These are phyloP conservation scores for Synergus japonicus DNA, from an alignment of 2,888 invertebrate genomes.

Conservation along the genomic window DNA sequence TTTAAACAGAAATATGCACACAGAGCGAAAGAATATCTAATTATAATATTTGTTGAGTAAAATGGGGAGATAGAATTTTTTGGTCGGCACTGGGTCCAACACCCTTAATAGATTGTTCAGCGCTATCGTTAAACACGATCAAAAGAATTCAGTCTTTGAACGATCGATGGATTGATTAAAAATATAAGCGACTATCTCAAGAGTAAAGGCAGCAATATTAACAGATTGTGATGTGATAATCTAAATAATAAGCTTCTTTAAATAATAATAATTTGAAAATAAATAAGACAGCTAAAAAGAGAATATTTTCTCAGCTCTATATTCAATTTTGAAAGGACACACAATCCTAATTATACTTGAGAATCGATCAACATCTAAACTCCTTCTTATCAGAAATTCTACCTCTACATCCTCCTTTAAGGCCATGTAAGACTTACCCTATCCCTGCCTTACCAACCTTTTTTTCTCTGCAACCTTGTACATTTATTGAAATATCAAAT, in stretches of 20 bases:
- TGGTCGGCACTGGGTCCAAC: too few species aligned
- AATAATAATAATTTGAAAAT: constrained; percentile 19
- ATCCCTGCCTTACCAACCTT: too few species aligned
- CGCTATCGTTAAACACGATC: background rate
- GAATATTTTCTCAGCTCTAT: background rate
- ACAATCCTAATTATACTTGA: too few species aligned
- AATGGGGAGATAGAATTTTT: too few species aligned
- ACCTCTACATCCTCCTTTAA: background rate
- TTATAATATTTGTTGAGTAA: too few species aligned
- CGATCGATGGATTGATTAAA: background rate
- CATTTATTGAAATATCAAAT: too few species aligned
- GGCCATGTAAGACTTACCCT: too few species aligned
- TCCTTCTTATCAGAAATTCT: background rate
- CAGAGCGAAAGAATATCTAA: too few species aligned
- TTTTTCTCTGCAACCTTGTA: too few species aligned
- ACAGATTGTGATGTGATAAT: background rate
- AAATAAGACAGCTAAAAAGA: constrained; percentile 23
- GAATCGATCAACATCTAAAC: background rate
- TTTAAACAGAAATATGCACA: too few species aligned
- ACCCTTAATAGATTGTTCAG: background rate
- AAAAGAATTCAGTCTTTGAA: background rate
- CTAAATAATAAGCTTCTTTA: background rate
- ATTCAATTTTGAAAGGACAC: too few species aligned
- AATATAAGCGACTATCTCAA: background rate
- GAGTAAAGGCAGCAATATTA: constrained; percentile 6